phyloP scores from a whole-genome alignment of 2,797 vertebrate species.

The Melanitta fusca region DNA sequence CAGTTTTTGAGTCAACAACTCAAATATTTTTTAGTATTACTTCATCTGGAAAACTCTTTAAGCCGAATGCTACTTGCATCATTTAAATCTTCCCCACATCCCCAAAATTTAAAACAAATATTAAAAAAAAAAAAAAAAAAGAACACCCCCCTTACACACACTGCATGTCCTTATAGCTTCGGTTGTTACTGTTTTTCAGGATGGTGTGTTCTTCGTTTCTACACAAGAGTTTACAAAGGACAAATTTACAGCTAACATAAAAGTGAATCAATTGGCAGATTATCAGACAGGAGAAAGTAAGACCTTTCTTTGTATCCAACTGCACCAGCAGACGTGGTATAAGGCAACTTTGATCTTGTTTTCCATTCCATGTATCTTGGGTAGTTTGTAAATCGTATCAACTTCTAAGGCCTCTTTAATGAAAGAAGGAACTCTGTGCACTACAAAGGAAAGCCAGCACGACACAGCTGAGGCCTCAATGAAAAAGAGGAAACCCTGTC shows the following conservation, averaged over 20 bases:
- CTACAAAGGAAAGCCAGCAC: background rate
- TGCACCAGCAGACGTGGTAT: background rate
- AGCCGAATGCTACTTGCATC: background rate
- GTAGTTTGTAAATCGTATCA: background rate
- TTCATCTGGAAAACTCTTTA: background rate
- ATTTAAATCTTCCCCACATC: background rate
- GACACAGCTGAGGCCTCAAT: constrained; percentile 1
- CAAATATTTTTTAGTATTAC: background rate
- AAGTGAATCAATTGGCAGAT: background rate
- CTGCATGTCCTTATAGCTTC: background rate
- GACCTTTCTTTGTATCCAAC: background rate
- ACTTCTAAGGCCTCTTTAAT: background rate
- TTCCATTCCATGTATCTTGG: background rate
- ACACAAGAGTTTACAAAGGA: background rate
- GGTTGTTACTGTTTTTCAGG: background rate
- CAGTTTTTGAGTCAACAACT: background rate
- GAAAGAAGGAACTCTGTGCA: background rate
- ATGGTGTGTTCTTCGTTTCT: background rate
- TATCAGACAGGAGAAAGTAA: background rate
- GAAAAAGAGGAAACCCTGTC: background rate
- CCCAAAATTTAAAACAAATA: background rate
- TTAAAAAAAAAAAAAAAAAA: background rate
- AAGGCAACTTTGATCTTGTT: constrained; percentile 31
- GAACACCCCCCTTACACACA: background rate
- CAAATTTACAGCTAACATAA: background rate